These are phyloP conservation scores for Discoglossus pictus DNA, from an alignment of 2,797 vertebrate species.

Conservation along the genomic window DNA sequence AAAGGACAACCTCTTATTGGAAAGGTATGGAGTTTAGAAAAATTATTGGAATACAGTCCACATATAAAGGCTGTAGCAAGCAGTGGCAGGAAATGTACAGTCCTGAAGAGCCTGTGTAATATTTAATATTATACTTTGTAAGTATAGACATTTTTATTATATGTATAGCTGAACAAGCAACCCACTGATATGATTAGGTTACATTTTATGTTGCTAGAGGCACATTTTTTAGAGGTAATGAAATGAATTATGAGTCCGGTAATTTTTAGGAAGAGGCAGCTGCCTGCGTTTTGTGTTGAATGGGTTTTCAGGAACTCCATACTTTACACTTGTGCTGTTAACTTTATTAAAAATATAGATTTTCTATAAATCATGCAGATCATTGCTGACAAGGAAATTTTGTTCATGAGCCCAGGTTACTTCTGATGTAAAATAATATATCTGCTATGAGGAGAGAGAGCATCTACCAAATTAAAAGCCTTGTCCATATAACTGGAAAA, in stretches of 20 bases:
- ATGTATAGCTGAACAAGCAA: not conserved
- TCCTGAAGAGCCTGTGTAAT: too few species aligned
- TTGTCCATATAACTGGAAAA: too few species aligned
- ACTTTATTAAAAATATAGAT: conserved; percentile 23
- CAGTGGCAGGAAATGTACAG: too few species aligned
- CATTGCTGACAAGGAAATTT: conserved; percentile 5
- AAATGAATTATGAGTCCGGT: conserved; percentile 11
- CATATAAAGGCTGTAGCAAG: too few species aligned
- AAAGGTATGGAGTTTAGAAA: too few species aligned
- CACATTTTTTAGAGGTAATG: not conserved
- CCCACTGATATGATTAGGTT: not conserved
- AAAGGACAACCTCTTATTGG: too few species aligned
- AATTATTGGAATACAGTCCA: too few species aligned
- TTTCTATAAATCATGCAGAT: not conserved
- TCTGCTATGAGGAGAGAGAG: not conserved
- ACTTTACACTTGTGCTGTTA: not conserved
- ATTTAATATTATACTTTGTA: too few species aligned
- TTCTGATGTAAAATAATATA: not conserved
- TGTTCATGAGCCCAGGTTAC: not conserved
- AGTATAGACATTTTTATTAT: not conserved
- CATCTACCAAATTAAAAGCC: too few species aligned
- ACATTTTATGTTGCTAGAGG: not conserved
- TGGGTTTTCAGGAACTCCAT: conserved; percentile 2
- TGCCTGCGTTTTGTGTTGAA: conserved; percentile 16
- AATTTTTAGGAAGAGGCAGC: conserved; percentile 5